These are phyloP conservation scores for Stratiomys singularior DNA, from an alignment of 2,888 invertebrate genomes.

Conservation along the genomic window DNA sequence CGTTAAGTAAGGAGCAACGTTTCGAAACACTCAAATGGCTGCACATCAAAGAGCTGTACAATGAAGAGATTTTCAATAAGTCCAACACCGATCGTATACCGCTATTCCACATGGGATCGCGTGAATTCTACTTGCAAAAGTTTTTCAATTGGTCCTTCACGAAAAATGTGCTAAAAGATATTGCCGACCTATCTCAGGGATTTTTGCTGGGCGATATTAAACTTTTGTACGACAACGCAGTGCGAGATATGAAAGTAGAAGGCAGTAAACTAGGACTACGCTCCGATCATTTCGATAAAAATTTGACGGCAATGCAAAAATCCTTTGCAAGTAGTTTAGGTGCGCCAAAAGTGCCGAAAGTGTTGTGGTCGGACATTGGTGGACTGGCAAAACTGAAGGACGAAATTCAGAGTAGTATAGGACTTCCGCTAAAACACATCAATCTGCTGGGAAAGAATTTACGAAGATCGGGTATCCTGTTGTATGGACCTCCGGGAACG, in stretches of 20 bases:
- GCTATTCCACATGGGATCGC: conserved; percentile 57
- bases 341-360: conserved; percentile 96
- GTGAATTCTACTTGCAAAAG: conserved; percentile 60
- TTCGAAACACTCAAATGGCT: conserved; percentile 76
- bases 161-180: conserved; percentile 68
- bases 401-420: conserved; percentile 93
- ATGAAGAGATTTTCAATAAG: conserved; percentile 60
- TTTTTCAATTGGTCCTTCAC: conserved; percentile 60
- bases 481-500: conserved; percentile 98
- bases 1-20: conserved; percentile 71
- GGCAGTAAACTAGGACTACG: conserved; percentile 62
- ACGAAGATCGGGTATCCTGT: conserved; percentile 96
- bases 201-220: conserved; percentile 80
- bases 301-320: conserved; percentile 61
- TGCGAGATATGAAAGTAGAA: conserved; percentile 61
- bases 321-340: conserved; percentile 71
- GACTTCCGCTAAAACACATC: conserved; percentile 77
- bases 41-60: conserved; percentile 65
- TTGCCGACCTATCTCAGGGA: conserved; percentile 76
- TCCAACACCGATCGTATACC: conserved; percentile 58
- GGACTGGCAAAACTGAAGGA: conserved; percentile 96
- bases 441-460: conserved; percentile 95
- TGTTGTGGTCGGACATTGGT: conserved; percentile 97
- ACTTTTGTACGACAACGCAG: conserved; percentile 62
- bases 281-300: conserved; percentile 59